Evolutionary conservation across 2,113 vertebrate species (phyloP), one percentile per base, ranked within the genome.

Genomic region (Gopherus flavomarginatus): DNA sequence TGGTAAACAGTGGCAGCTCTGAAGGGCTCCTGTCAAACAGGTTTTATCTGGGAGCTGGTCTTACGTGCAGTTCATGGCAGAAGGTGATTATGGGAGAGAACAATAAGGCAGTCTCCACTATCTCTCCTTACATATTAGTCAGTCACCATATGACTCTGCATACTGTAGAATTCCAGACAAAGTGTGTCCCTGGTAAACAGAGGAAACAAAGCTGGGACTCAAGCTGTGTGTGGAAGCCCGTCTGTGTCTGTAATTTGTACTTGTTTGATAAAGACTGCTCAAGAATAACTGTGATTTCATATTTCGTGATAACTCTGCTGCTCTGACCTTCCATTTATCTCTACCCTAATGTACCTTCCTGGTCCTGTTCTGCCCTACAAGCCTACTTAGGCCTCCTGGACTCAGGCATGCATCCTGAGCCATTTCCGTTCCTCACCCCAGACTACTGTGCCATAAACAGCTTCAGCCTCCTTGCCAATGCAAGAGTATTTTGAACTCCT

Each of bases 11-110:
- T 24, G 31, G n/a, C 78, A 62, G 12, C n/a, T 80, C 38, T 56
- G 72, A 88, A 69, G 35, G 31, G 29, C 62, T 31, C 22, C 50
- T 44, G 53, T 44, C 69, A 62, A 78, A 57, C 42, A 89, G 10
- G 35, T 69, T 52, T 92, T 84, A 69, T n/a, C 13, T 85, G 62
- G 91, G 79, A 6, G 3, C 5, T 92, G 49, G 22, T 8, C 59
- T 89, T 84, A 82, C 31, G 5, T 54, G 83, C 82, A 95, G 88
- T 75, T 57, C 31, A 6, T n/a, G 24, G 42, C 31, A 91, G 86
- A 35, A 57, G 62, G 9, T 8, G 59, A 29, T 21, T 19, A 10
- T 29, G 17, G 27, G 83, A 47, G 86, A 86, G 78, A 27, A 86
- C 35, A 94, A 47, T 83, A 87, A 69, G 49, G 54, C 69, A 35